These are phyloP conservation scores for Pteronotus mesoamericanus DNA, from an alignment of 2,797 vertebrate genomes.

Conservation along the genomic window DNA sequence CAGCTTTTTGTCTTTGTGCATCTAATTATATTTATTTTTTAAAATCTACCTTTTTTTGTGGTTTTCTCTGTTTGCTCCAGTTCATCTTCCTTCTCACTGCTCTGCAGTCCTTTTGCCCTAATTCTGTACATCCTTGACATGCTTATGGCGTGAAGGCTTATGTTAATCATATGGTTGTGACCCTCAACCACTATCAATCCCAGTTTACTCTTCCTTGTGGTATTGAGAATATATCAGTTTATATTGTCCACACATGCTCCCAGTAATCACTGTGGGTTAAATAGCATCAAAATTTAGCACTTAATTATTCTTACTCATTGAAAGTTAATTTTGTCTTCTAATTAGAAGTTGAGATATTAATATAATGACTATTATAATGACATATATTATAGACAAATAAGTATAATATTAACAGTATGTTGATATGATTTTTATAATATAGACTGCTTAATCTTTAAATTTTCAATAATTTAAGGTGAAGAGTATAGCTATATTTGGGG, in stretches of 20 bases:
- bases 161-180: background rate
- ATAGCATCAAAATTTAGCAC: background rate
- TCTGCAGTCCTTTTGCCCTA: background rate
- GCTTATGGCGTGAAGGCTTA: background rate
- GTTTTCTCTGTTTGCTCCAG: background rate
- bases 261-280: background rate
- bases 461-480: background rate
- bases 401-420: background rate
- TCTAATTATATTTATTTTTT: background rate
- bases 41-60: background rate
- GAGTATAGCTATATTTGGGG: background rate
- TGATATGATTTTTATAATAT: background rate
- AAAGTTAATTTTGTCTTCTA: constrained; percentile 29
- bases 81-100: background rate
- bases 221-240: background rate
- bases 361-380: background rate
- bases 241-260: background rate
- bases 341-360: background rate
- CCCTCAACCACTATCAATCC: background rate
- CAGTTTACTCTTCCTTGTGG: background rate
- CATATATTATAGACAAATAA: background rate
- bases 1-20: background rate
- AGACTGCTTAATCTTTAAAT: background rate
- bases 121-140: background rate
- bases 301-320: background rate